Base-by-base conservation (phyloP, 2,797 vertebrate genomes). In the Acanthurus lineatus region DNA sequence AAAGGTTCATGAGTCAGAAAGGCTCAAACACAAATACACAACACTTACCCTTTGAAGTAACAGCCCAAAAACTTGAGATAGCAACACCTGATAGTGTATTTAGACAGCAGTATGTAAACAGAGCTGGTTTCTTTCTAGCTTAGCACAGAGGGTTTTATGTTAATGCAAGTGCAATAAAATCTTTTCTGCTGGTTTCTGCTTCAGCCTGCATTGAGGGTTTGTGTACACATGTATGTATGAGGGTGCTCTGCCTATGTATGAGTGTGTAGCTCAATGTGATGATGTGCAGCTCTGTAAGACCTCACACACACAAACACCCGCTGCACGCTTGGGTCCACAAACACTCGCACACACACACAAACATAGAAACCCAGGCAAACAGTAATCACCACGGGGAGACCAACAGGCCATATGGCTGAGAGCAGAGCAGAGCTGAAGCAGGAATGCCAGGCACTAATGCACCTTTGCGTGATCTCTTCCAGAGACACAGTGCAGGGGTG, bases 311-410 rank as follows among this genome's bases (percentile, higher is more conserved):
- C 77, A 76, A 32, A 80, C 69, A 67, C 77, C 58, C 9, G 32
- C 80, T 49, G 77, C 68, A 79, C 74, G 77, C 80, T 84, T 81
- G 79, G 82, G 85, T 92, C 86, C 84, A 93, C 92, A 94, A 91
- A 89, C 85, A 91, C 59, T 35, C 5, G 42, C 64, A 48, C 74
- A 87, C 81, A 91, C 74, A 91, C 73, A 93, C 86, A 91, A 83
- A 92, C 87, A 92, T 75, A 81, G 65, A 78, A 80, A 52, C 71
- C 83, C 77, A 53, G 76, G 88, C 85, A 89, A 91, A 89, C 84
- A 82, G 85, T 64, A 86, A 93, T 91, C 88, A 91, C 82, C 38
- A 28, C 14, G 1, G 76, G 80, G 79, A 81, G 76, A 42, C 70
- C 22, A 32, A 48, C n/a, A 22, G 77, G 81, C 91, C 88, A 88